Evolutionary conservation across 2,888 invertebrate species (phyloP), one percentile per base, ranked within the genome.

Genomic region (Cyaniris semiargus): DNA sequence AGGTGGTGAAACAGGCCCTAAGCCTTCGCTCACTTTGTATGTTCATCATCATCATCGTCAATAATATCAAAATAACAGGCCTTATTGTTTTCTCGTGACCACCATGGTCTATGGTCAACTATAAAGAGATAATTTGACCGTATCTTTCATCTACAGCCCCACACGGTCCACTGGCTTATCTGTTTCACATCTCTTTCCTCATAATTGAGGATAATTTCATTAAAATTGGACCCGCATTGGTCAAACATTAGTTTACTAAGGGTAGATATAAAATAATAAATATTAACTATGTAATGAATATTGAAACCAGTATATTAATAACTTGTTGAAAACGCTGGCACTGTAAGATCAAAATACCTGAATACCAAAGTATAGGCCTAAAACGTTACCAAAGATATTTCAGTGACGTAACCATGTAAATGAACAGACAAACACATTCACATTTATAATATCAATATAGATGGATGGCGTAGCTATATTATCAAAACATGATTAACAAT

Each of bases 211-310:
- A 74, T 74, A 74, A 74, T 74, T 74, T 74, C 44, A 80, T 79
- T 81, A 76, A 78, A 70, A 79, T 78, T 75, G 27, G 77, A 75
- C 80, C 80, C 80, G 80, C 80, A 81, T 81, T 71, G 76, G 21
- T 70, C 60, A 74, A 38, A 21, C 58, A 31, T 48, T 48, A 27
- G 48, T 44, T n/a, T 6, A n/a, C 21, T 38, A 27, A 70, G 21
- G 38, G 66, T 7, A 44, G 23, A 6, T 66, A 15, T 38, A 21
- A 53, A 53, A 53, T 53, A 53, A 18, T 53, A 53, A 53, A 53
- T 53, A 53, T 53, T 53, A 53, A 53, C 18, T 53, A 48, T 48
- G 7, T 38, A 38, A 1, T 1, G 10, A 38, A 10, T 38, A n/a
- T n/a, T n/a, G 10, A 38, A 38, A 3, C 1, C 10, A 44, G 53